Evolutionary conservation across 1,140 invertebrate genomes (phyloP).

Genomic region (Drosophila saltans): DNA sequence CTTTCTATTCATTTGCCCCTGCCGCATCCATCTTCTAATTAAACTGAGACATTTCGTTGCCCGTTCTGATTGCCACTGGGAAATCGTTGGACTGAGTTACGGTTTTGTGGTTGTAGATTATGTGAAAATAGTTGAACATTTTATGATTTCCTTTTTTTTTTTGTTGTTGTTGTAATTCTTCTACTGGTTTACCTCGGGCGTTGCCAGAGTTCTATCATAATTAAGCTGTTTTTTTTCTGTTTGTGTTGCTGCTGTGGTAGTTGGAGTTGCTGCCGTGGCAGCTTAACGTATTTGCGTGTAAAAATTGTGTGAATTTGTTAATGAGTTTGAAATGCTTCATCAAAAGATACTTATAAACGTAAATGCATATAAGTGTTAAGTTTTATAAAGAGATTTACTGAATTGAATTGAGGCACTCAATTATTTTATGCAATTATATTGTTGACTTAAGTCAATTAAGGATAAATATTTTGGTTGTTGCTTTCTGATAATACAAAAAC

Average conservation of each 20-base stretch:
- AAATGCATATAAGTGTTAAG: conserved; percentile 28
- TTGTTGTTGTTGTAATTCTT: background rate
- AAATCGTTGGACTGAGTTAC: conserved; percentile 61
- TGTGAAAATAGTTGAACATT: conserved; percentile 78
- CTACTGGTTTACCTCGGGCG: conserved; percentile 6
- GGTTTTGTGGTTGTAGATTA: conserved; percentile 48
- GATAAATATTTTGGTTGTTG: too few relatives aligned
- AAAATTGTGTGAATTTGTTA: conserved; percentile 77
- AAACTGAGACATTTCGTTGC: conserved; percentile 70
- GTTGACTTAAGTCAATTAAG: too few relatives aligned
- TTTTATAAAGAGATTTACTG: conserved; percentile 31
- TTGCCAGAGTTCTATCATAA: conserved; percentile 35
- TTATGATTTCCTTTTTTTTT: conserved; percentile 52
- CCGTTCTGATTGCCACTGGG: conserved; percentile 74
- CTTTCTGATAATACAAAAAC: too few relatives aligned
- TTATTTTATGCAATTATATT: too few relatives aligned
- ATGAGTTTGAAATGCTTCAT: conserved; percentile 43
- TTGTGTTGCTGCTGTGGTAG: background rate
- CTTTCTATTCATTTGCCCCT: conserved; percentile 1
- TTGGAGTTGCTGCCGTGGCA: background rate
- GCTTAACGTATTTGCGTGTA: conserved; percentile 68
- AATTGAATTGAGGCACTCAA: background rate
- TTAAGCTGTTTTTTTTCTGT: conserved; percentile 27
- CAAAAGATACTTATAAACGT: background rate
- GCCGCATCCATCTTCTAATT: conserved; percentile 60